phyloP scores from a whole-genome alignment of 2,113 vertebrate genomes.

The Athene noctua region DNA sequence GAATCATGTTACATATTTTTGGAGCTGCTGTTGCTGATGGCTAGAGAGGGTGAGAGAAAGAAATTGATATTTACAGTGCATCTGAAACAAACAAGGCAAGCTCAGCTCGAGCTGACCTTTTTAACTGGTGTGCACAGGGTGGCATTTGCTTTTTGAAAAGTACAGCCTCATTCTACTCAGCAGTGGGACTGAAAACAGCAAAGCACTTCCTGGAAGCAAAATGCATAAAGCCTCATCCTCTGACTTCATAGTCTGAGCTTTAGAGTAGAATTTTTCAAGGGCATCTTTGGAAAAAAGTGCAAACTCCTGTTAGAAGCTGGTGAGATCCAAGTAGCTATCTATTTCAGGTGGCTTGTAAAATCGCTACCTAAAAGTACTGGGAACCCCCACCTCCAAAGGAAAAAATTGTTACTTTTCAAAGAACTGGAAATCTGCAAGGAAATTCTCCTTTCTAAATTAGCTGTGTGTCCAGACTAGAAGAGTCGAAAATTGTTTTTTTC shows the following conservation, averaged over 20 bases:
- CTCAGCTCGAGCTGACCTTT: slow-evolving; percentile 2
- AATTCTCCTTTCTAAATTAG: not conserved
- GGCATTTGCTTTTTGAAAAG: slow-evolving; percentile 43
- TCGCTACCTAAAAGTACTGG: not conserved
- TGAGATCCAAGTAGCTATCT: not conserved
- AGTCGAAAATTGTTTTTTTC: not conserved
- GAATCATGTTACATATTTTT: slow-evolving; percentile 37
- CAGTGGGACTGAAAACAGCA: not conserved
- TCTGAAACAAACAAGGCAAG: slow-evolving; percentile 36
- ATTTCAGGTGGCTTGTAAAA: not conserved
- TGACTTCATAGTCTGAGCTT: not conserved
- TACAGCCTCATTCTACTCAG: not conserved
- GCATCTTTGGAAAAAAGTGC: not conserved
- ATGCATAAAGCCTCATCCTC: not conserved
- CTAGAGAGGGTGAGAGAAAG: not conserved
- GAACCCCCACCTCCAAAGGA: not conserved
- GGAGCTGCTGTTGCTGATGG: slow-evolving; percentile 5
- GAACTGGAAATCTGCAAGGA: not conserved
- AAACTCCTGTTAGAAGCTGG: not conserved
- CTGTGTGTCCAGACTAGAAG: not conserved
- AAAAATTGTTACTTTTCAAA: not conserved
- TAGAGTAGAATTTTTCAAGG: not conserved
- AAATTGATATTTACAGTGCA: slow-evolving; percentile 63
- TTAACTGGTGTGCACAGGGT: not conserved
- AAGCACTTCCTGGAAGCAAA: not conserved